Conservation (phyloP, 2,888 invertebrate genomes). For the Leptothorax acervorum region DNA sequence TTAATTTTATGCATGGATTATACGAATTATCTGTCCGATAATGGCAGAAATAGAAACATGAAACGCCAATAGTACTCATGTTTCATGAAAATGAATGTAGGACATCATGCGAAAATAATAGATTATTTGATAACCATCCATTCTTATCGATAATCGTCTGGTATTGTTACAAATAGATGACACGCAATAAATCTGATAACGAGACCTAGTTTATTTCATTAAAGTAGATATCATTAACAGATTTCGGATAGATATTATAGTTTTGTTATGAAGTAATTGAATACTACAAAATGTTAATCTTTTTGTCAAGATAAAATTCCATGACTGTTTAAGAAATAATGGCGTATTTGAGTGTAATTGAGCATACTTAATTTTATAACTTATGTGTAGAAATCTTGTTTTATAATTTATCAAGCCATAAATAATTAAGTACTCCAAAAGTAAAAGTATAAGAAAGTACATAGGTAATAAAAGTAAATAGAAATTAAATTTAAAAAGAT, state of each 20-base stretch:
- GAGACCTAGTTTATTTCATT: neutral
- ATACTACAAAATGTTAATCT: neutral
- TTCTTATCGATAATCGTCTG: constrained; percentile 10
- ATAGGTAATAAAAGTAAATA: neutral
- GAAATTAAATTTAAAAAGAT: neutral
- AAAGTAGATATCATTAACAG: too few relatives aligned
- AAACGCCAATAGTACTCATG: neutral
- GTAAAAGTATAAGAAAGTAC: neutral
- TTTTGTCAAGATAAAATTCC: neutral
- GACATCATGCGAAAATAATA: constrained; percentile 7
- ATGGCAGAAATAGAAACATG: neutral
- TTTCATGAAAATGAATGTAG: neutral
- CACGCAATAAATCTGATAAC: neutral
- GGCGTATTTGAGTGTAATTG: neutral
- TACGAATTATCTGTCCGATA: constrained; percentile 7
- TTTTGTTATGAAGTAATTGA: neutral
- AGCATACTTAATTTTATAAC: neutral
- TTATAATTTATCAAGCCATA: too few relatives aligned
- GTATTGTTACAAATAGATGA: neutral
- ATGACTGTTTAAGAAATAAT: neutral
- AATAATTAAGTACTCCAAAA: neutral
- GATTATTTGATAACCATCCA: neutral
- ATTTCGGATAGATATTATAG: neutral
- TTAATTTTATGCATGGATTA: constrained; percentile 11
- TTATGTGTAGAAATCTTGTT: too few relatives aligned